phyloP scores from a whole-genome alignment of 2,888 invertebrate species.

The Papilio demoleus region DNA sequence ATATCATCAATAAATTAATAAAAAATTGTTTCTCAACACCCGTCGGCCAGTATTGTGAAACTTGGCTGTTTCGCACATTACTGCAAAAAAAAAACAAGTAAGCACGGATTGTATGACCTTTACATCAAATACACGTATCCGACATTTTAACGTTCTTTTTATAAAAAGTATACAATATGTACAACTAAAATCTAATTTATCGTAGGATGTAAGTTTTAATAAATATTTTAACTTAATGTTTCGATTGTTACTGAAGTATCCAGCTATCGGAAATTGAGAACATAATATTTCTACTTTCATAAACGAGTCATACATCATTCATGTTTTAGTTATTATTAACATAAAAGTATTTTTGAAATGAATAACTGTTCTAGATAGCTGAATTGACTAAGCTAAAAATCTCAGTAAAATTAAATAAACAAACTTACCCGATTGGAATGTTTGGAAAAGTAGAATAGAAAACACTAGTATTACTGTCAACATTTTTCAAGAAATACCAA shows the following conservation, averaged over 20 bases:
- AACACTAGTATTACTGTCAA: conserved; percentile 71
- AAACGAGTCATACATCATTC: not conserved
- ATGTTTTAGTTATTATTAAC: not conserved
- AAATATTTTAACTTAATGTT: conserved; percentile 1
- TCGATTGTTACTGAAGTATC: no score
- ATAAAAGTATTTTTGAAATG: not conserved
- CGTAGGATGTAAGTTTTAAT: not conserved
- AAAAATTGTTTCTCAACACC: not conserved
- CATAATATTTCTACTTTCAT: conserved; percentile 6
- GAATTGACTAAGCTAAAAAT: not conserved
- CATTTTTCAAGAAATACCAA: conserved; percentile 71
- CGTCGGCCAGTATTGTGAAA: conserved; percentile 30
- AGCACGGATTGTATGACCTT: conserved; percentile 34
- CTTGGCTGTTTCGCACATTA: conserved; percentile 36
- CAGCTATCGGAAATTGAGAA: not conserved
- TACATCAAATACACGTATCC: conserved; percentile 29
- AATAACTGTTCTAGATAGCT: not conserved
- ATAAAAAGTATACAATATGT: not conserved
- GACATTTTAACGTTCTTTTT: conserved; percentile 16
- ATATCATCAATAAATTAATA: no score
- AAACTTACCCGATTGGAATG: conserved; percentile 69
- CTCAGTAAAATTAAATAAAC: not conserved
- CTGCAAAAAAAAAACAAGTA: conserved; percentile 31
- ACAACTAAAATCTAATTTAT: not conserved
- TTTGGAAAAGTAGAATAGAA: conserved; percentile 62